Base-by-base conservation (phyloP, 2,113 vertebrate genomes). In the Ardeotis arabs region DNA sequence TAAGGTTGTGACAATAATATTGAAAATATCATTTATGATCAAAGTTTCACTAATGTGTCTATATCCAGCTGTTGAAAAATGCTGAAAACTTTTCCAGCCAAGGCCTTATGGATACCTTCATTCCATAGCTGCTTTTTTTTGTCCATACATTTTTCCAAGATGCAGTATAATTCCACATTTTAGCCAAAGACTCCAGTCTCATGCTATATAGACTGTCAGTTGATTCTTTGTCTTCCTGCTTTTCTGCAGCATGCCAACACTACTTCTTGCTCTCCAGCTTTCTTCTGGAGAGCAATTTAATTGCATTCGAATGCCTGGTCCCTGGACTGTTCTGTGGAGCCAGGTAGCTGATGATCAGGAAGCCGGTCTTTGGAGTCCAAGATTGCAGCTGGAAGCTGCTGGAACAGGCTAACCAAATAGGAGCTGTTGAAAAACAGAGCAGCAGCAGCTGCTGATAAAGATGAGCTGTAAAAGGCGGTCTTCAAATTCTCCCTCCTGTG, bases 211-310 rank as follows among this genome's bases (percentile, higher is more conserved):
- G 84, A 63, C 87, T 94, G 93, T 90, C 84, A 88, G 87, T 83
- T 83, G 91, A 94, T 85, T 93, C 81, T 93, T 94, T 50, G 33
- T 87, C 89, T 94, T 93, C 69, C 78, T 91, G 87, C 67, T 80
- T 84, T 94, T 86, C 82, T 86, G 67, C 67, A 80, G 70, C 82
- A 56, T 80, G 87, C 95, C 94, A 94, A 47, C 47, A 50, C 84
- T 93, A 35, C 59, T 78, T 76, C 39, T 87, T 78, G 55, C 95
- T 93, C 82, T 97, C 93, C 92, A 95, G 67, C 28, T 94, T 96
- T 95, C 82, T 93, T 76, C 50, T 94, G 90, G 95, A 96, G 78
- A 90, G 59, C 25, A 89, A 28, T 86, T 96, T 96, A 95, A 91
- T 95, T 93, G 85, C 52, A 55, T 80, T 90, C 73, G 89, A 95